Conservation (phyloP, 2,113 vertebrate species). For the Blennius ocellaris region DNA sequence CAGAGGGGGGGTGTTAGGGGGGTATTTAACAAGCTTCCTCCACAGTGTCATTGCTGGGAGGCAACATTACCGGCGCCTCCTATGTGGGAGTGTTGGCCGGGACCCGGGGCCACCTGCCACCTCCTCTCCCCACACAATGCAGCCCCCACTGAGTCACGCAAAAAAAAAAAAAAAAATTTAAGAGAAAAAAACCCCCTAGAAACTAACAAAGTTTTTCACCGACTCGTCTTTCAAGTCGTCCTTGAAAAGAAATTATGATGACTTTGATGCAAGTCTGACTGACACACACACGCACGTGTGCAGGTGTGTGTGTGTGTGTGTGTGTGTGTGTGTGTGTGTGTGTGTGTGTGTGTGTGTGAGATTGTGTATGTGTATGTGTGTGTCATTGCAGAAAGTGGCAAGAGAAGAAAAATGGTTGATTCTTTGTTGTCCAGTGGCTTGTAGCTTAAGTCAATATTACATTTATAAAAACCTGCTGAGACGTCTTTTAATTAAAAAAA, state of each 20-base stretch:
- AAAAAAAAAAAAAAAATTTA: slow-evolving; percentile 18
- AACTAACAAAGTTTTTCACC: slow-evolving; percentile 55
- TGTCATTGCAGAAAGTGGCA: slow-evolving; percentile 68
- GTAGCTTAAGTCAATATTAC: slow-evolving; percentile 63
- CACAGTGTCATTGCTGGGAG: slow-evolving; percentile 76
- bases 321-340: too few relatives aligned
- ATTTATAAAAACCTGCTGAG: slow-evolving; percentile 55
- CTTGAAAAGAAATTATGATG: slow-evolving; percentile 70
- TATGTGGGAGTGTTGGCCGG: slow-evolving; percentile 63
- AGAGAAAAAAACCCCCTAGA: slow-evolving; percentile 49
- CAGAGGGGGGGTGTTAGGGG: slow-evolving; percentile 17
- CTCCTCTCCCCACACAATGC: slow-evolving; percentile 74
- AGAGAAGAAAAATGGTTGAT: slow-evolving; percentile 48
- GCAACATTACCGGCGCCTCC: slow-evolving; percentile 70
- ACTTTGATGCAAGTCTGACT: slow-evolving; percentile 66
- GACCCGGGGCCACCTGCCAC: slow-evolving; percentile 73
- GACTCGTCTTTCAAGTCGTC: slow-evolving; percentile 70
- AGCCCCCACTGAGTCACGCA: slow-evolving; percentile 63
- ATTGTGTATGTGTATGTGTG: not conserved
- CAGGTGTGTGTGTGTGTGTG: slow-evolving; percentile 3
- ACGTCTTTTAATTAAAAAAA: slow-evolving; percentile 58
- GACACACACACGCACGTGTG: slow-evolving; percentile 49
- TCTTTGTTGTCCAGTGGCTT: slow-evolving; percentile 59
- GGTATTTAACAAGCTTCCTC: slow-evolving; percentile 75
- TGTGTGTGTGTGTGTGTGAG: too few relatives aligned